Evolutionary conservation across 2,888 invertebrate genomes (phyloP), one percentile per base, ranked within the genome.

Genomic region (Tethea ocularis): DNA sequence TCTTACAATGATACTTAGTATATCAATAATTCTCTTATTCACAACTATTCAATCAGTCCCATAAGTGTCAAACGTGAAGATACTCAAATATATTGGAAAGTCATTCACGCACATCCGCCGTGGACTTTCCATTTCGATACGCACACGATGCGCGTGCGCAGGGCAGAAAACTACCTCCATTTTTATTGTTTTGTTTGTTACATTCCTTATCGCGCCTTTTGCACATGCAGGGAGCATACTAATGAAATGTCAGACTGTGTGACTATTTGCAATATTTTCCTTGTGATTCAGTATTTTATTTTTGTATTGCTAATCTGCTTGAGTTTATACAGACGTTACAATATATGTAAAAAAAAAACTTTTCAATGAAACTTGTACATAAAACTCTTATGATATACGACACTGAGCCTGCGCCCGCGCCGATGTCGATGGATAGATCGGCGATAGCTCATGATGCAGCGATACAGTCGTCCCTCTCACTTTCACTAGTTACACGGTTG

Each of bases 41-140:
- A 33, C 33, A 33, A 33, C 3, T 33, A 33, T 33, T 13, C 10
- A 29, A 29, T 29, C 10, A 1, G 8, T 36, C 13, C 13, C 15
- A 13, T 36, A 20, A 20, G 20, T 46, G 20, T 46, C 46, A 46
- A 56, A 38, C 59, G 57, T 55, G 57, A 62, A 65, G 60, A 66
- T 62, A 63, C 68, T 64, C 66, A 71, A 63, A 66, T 64, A 67
- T 61, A 58, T 72, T 77, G 73, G 74, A 77, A 77, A 77, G 73
- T 46, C 46, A 46, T 46, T 46, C 46, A 46, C 64, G 68, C 64
- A 65, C 67, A 71, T 72, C 73, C 72, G 72, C 61, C 59, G 62
- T 58, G 64, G 65, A 77, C 77, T 77, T 77, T 77, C 77, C 72
- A 63, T 77, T 75, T 77, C 70, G 61, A 61, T 69, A 59, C 54